phyloP scores from a whole-genome alignment of 2,797 vertebrate genomes.

The Coreius guichenoti region DNA sequence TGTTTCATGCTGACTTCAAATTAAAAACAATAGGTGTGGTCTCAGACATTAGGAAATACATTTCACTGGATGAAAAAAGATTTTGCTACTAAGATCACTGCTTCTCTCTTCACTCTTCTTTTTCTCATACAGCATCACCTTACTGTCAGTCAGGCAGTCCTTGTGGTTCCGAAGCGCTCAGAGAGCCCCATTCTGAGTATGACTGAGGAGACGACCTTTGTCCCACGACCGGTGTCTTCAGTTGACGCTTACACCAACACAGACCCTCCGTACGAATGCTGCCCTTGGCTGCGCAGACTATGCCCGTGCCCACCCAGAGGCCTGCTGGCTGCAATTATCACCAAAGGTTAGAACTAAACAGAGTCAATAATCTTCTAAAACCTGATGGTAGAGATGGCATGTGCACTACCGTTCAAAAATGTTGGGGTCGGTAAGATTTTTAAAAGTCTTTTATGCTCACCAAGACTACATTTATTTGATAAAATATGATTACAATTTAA shows the following conservation, averaged over 20 bases:
- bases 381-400: not conserved
- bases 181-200: conserved; percentile 75
- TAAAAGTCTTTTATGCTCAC: not conserved
- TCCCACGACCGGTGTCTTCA: conserved; percentile 69
- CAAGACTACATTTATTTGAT: not conserved
- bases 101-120: not conserved
- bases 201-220: conserved; percentile 77
- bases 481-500: not conserved
- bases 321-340: conserved; percentile 80
- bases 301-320: conserved; percentile 88
- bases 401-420: not conserved
- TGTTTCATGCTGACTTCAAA: not conserved
- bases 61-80: not conserved
- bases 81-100: not conserved
- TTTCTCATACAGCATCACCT: conserved; percentile 65
- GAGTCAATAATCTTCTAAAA: not conserved
- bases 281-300: conserved; percentile 75
- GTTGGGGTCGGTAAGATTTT: not conserved
- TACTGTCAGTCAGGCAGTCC: conserved; percentile 73
- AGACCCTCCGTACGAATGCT: conserved; percentile 74
- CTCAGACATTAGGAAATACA: not conserved
- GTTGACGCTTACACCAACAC: conserved; percentile 81
- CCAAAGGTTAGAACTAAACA: conserved; percentile 79
- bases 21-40: not conserved
- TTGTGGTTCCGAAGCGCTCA: conserved; percentile 73